These are phyloP conservation scores for Florisuga fusca DNA, from an alignment of 2,797 vertebrate species.

Conservation along the genomic window DNA sequence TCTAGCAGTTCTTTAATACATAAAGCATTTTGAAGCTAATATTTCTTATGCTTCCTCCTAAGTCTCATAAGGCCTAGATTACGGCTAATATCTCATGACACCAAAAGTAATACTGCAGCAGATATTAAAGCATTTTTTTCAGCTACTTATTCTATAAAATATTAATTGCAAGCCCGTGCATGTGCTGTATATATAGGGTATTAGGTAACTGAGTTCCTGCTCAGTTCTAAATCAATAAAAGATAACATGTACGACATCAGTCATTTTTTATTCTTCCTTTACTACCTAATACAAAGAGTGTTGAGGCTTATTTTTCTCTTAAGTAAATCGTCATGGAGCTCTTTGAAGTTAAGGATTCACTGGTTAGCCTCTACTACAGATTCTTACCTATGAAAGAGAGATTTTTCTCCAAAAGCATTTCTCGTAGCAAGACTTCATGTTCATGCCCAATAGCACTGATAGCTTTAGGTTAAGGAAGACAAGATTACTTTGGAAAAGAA, in stretches of 20 bases:
- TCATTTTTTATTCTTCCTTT: constrained; percentile 75
- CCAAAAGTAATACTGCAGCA: constrained; percentile 82
- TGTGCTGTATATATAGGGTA: constrained; percentile 78
- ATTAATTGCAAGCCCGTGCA: constrained; percentile 83
- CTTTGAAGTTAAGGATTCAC: neutral
- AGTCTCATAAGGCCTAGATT: constrained; percentile 77
- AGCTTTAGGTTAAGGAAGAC: constrained; percentile 71
- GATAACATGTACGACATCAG: constrained; percentile 81
- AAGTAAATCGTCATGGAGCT: constrained; percentile 50
- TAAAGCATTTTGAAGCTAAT: constrained; percentile 72
- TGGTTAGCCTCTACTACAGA: neutral
- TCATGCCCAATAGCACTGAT: constrained; percentile 93
- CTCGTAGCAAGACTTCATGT: constrained; percentile 92
- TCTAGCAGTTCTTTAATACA: constrained; percentile 71
- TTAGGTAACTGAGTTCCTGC: constrained; percentile 84
- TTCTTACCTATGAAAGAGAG: constrained; percentile 95
- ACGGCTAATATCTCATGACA: constrained; percentile 82
- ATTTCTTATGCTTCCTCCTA: constrained; percentile 74
- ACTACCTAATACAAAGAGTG: constrained; percentile 59
- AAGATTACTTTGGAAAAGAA: neutral
- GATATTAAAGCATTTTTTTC: constrained; percentile 84
- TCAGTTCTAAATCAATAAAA: constrained; percentile 86
- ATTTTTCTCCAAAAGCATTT: constrained; percentile 91
- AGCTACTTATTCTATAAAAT: constrained; percentile 89
- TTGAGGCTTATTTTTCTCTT: constrained; percentile 20